Conservation (phyloP, 2,888 invertebrate species). For the Tetragnatha montana region DNA sequence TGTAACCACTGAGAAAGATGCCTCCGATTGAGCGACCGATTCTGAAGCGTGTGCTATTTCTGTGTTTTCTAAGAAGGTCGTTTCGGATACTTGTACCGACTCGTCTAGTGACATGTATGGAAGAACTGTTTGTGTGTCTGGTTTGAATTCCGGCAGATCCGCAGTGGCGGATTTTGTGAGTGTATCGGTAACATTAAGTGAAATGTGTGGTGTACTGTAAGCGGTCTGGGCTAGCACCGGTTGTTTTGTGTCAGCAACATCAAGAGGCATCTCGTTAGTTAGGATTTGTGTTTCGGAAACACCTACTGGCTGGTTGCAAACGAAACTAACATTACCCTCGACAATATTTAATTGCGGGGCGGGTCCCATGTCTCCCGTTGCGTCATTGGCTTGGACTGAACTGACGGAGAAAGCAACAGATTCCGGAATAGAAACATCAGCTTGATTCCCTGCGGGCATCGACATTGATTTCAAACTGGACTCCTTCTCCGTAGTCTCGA, state of each 20-base stretch:
- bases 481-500: conserved; percentile 56
- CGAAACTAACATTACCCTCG: conserved; percentile 41
- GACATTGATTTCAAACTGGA: conserved; percentile 9
- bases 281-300: conserved; percentile 46
- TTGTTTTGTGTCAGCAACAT: conserved; percentile 28
- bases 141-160: conserved; percentile 8
- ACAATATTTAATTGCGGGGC: conserved; percentile 15
- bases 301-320: conserved; percentile 61
- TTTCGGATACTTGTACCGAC: conserved; percentile 48
- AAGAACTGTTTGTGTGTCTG: conserved; percentile 14
- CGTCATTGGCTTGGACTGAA: conserved; percentile 22
- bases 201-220: conserved; percentile 30
- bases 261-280: conserved; percentile 33
- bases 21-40: conserved; percentile 1
- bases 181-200: conserved; percentile 54
- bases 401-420: conserved; percentile 43
- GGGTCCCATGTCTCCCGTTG: background rate
- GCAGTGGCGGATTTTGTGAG: conserved; percentile 33
- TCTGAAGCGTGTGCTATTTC: background rate
- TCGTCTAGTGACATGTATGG: conserved; percentile 32
- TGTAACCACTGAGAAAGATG: conserved; percentile 39
- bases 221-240: conserved; percentile 52
- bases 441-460: conserved; percentile 31
- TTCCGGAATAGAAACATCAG: conserved; percentile 44
- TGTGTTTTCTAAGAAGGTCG: conserved; percentile 40